phyloP scores from a whole-genome alignment of 2,888 invertebrate species.

The Cremastinae sp. region DNA sequence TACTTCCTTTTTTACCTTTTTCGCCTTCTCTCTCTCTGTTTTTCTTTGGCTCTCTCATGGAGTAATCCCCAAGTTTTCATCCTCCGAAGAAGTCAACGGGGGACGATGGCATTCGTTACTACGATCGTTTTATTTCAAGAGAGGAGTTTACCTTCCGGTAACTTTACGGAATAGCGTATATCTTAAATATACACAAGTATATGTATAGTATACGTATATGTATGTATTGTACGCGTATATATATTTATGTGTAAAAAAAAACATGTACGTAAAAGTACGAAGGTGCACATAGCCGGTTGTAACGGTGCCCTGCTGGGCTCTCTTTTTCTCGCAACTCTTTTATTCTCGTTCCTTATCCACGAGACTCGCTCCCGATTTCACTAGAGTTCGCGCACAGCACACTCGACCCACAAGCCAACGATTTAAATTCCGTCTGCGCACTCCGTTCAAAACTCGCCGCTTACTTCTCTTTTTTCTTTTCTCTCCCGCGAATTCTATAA shows the following conservation, averaged over 20 bases:
- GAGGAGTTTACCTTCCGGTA: constrained; percentile 64
- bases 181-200: neutral
- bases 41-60: constrained; percentile 15
- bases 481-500: constrained; percentile 13
- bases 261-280: neutral
- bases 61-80: constrained; percentile 41
- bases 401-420: constrained; percentile 60
- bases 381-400: constrained; percentile 59
- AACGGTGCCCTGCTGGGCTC: constrained; percentile 46
- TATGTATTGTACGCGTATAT: constrained; percentile 50
- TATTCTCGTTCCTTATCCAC: constrained; percentile 43
- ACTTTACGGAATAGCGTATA: constrained; percentile 16
- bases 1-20: constrained; percentile 10
- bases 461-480: constrained; percentile 8
- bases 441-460: constrained; percentile 47
- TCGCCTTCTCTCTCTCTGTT: constrained; percentile 15
- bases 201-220: constrained; percentile 10
- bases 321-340: constrained; percentile 7
- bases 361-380: constrained; percentile 34
- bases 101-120: constrained; percentile 71
- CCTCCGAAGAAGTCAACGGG: constrained; percentile 17
- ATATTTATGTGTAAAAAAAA: constrained; percentile 1
- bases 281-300: constrained; percentile 24
- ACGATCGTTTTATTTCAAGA: constrained; percentile 70
- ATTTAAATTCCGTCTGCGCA: constrained; percentile 64